These are phyloP conservation scores for Tetropium fuscum DNA, from an alignment of 2,888 invertebrate genomes.

Conservation along the genomic window DNA sequence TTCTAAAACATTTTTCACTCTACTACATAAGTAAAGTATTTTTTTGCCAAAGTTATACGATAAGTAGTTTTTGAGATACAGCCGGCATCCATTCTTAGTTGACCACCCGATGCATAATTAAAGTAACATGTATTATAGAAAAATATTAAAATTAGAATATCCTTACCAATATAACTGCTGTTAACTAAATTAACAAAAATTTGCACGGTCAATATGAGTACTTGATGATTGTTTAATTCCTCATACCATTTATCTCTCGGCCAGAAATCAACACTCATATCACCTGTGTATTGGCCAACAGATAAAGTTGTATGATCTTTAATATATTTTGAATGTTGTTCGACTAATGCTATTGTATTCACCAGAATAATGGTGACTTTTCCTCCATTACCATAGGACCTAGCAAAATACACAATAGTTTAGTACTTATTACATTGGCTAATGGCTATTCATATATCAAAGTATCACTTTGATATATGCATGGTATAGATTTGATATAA, in stretches of 20 bases:
- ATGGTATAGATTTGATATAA: too few relatives aligned
- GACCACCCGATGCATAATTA: too few relatives aligned
- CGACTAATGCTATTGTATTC: constrained; percentile 84
- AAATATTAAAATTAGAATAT: too few relatives aligned
- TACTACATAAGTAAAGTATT: too few relatives aligned
- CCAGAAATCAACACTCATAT: constrained; percentile 83
- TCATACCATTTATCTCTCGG: constrained; percentile 72
- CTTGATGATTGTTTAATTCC: constrained; percentile 74
- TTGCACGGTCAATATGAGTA: constrained; percentile 86
- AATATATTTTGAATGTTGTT: constrained; percentile 81
- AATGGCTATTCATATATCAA: too few relatives aligned
- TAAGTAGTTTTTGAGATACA: too few relatives aligned
- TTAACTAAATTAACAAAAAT: constrained; percentile 80
- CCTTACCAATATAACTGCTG: constrained; percentile 69
- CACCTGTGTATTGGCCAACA: constrained; percentile 79
- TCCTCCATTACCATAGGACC: constrained; percentile 72
- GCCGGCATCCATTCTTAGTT: too few relatives aligned
- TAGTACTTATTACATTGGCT: too few relatives aligned
- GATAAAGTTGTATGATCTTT: constrained; percentile 71
- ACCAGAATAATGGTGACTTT: constrained; percentile 85
- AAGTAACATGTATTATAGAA: too few relatives aligned
- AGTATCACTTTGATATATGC: too few relatives aligned
- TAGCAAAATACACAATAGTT: constrained; percentile 56
- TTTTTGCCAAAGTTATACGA: too few relatives aligned
- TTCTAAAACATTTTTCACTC: too few relatives aligned